A percentile compares a stretch with the other conserved stretches of the same genome.
phyloP scores from a whole-genome alignment of 1,140 invertebrate species.

The Scaptodrosophila lebanonensis region DNA sequence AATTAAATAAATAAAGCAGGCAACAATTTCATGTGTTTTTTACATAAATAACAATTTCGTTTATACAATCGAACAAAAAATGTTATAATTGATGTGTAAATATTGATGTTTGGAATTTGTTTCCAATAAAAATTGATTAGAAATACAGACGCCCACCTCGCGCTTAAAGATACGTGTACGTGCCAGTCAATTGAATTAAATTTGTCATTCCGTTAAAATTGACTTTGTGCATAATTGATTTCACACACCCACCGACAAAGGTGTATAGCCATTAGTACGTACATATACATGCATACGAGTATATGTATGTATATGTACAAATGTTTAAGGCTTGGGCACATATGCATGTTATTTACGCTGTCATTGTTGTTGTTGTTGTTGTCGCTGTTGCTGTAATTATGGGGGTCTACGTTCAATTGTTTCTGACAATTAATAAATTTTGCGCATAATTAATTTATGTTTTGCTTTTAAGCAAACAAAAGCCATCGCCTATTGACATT shows the following conservation, averaged over 20 bases:
- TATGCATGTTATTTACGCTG: slow-evolving; percentile 24
- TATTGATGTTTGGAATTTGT: too few species aligned
- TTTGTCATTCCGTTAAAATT: slow-evolving; percentile 54
- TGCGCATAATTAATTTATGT: slow-evolving; percentile 61
- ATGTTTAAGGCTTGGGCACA: neutral
- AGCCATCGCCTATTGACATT: slow-evolving; percentile 34
- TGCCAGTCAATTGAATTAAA: slow-evolving; percentile 61
- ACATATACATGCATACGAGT: slow-evolving; percentile 3
- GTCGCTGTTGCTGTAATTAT: slow-evolving; percentile 14
- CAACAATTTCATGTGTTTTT: too few species aligned
- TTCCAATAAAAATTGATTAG: slow-evolving; percentile 8
- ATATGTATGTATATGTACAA: neutral
- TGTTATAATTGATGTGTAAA: too few species aligned
- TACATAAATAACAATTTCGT: too few species aligned
- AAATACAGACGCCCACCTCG: slow-evolving; percentile 1
- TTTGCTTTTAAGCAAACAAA: slow-evolving; percentile 53
- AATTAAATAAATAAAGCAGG: too few species aligned
- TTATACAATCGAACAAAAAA: too few species aligned
- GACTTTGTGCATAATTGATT: slow-evolving; percentile 65
- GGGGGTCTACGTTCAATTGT: slow-evolving; percentile 47
- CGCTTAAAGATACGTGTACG: slow-evolving; percentile 5
- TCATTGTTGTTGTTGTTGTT: slow-evolving; percentile 15
- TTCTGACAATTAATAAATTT: slow-evolving; percentile 67
- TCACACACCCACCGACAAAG: slow-evolving; percentile 4
- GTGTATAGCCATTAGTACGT: neutral